Percentiles rank a stretch among this genome's conserved stretches.
These are phyloP conservation scores for Eristalis arbustorum DNA, from an alignment of 2,888 invertebrate species.

Conservation along the genomic window DNA sequence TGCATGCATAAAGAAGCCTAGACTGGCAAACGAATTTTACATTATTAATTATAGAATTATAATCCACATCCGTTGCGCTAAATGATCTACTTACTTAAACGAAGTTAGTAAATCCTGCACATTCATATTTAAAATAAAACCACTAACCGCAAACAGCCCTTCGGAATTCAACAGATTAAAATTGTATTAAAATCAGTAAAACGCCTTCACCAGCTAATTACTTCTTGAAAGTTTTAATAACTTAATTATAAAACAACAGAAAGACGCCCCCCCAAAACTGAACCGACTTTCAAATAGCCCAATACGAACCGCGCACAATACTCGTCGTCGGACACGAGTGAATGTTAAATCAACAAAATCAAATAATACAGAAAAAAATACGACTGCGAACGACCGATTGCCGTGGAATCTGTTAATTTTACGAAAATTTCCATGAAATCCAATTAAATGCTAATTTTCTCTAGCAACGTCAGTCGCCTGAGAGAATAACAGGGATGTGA, in stretches of 20 bases:
- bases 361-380: background rate
- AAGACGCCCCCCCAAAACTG: background rate
- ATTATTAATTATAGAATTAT: too few species aligned
- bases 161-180: background rate
- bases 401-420: constrained; percentile 48
- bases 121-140: too few species aligned
- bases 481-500: constrained; percentile 37
- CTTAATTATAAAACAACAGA: background rate
- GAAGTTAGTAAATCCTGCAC: background rate
- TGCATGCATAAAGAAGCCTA: too few species aligned
- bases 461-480: constrained; percentile 25
- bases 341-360: constrained; percentile 18
- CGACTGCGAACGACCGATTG: constrained; percentile 3
- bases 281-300: background rate
- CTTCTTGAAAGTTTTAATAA: background rate
- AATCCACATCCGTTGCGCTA: background rate
- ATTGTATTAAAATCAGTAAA: background rate
- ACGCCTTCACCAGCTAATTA: background rate
- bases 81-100: background rate
- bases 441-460: constrained; percentile 61
- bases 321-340: background rate
- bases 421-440: constrained; percentile 45
- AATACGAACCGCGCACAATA: background rate
- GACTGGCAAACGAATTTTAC: too few species aligned
- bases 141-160: background rate